Percentiles rank a stretch among this genome's conserved stretches.
phyloP scores from a whole-genome alignment of 2,888 invertebrate species.

The Falcaria lacertinaria region DNA sequence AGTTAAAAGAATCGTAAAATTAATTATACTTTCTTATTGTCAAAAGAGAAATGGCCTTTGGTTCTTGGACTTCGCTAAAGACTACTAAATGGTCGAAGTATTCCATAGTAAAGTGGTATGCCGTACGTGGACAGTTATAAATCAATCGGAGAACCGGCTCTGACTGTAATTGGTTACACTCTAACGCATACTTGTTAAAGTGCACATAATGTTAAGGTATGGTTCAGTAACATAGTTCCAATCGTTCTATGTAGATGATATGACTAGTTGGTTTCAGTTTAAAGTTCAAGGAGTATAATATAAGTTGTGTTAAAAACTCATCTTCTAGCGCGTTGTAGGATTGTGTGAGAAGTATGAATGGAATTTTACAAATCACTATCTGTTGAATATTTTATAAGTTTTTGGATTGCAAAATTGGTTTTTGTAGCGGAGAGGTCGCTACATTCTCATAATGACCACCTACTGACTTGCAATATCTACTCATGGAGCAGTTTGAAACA shows the following conservation, averaged over 20 bases:
- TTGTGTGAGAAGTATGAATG: too few species aligned
- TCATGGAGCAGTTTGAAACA: too few species aligned
- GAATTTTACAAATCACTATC: too few species aligned
- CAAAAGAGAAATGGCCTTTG: neutral
- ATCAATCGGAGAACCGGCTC: constrained; percentile 9
- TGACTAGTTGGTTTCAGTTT: neutral
- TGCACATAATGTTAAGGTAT: neutral
- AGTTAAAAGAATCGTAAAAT: constrained; percentile 5
- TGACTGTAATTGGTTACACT: constrained; percentile 8
- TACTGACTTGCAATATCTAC: too few species aligned
- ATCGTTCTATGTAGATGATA: neutral
- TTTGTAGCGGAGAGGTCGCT: too few species aligned
- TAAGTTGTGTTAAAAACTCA: too few species aligned
- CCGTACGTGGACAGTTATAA: constrained; percentile 6
- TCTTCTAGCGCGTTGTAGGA: too few species aligned
- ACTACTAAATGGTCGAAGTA: constrained; percentile 1
- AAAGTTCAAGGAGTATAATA: too few species aligned
- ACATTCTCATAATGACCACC: too few species aligned
- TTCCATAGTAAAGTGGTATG: constrained; percentile 5
- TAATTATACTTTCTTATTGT: constrained; percentile 10
- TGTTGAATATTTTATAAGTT: too few species aligned
- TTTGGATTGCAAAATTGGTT: too few species aligned
- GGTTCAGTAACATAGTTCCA: neutral
- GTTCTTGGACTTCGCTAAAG: neutral
- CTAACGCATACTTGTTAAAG: neutral